Evolutionary conservation across 2,888 invertebrate genomes (phyloP).

Genomic region (Rhodophaea formosa): DNA sequence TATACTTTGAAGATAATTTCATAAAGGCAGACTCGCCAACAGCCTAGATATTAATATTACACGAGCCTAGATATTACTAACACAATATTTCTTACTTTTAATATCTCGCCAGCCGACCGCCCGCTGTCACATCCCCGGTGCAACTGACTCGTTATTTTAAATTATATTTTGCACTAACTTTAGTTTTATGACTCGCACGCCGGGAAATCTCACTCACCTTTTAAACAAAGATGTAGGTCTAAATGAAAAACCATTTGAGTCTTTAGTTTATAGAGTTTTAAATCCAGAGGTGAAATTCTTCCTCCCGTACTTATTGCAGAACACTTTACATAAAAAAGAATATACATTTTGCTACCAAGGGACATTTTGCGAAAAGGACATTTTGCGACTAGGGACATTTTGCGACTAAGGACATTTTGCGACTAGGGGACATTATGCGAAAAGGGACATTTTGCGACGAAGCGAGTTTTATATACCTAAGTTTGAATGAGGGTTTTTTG

Average conservation of each 20-base stretch:
- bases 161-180: conserved; percentile 17
- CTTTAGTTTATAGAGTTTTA: no score
- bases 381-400: no score
- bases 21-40: background rate
- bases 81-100: conserved; percentile 9
- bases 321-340: no score
- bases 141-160: conserved; percentile 14
- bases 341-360: no score
- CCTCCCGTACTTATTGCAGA: no score
- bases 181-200: conserved; percentile 4
- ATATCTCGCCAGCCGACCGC: conserved; percentile 6
- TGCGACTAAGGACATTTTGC: no score
- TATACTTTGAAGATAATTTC: no score
- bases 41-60: background rate
- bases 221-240: background rate
- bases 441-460: no score
- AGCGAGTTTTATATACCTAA: no score
- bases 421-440: no score
- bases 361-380: no score
- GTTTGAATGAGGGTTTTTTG: no score
- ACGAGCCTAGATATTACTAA: background rate
- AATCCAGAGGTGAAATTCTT: background rate
- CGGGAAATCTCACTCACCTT: conserved; percentile 1
- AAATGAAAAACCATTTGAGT: background rate
- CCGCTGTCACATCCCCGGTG: background rate